Evolutionary conservation across 2,113 vertebrate genomes (phyloP), one percentile per base, ranked within the genome.

Genomic region (Trogon surrucura): DNA sequence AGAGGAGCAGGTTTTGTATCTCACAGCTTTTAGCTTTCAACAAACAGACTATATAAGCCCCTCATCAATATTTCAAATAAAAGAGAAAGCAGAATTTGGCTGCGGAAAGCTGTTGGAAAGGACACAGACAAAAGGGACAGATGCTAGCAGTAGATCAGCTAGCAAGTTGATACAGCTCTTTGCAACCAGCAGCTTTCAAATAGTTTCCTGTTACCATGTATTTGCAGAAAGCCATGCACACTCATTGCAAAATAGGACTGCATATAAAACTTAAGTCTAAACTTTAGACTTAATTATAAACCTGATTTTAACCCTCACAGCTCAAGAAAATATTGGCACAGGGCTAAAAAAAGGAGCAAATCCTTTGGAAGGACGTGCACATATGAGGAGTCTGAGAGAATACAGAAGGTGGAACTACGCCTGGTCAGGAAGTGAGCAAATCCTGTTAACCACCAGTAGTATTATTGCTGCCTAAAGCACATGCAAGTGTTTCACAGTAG

Each of bases 341-440:
- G 0, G 2, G n/a, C 38, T 54, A 26, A 47, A 50, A 41, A 66
- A 88, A 71, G 36, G 18, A 88, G 27, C 15, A 56, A 13, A 21
- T 12, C 41, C 45, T 85, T 81, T 38, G 19, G 48, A 60, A 77
- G 34, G 48, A 47, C 2, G 1, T 13, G 18, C 32, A 25, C 10
- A 5, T 30, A 16, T 0, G 0, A 60, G 30, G 32, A 70, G 30
- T 34, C 21, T 2, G 1, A 1, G 4, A 54, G 21, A 30, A 44
- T 6, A 47, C 3, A 2, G 18, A 81, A 73, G 26, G 5, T 2
- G 1, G 26, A 70, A 34, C 2, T 3, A 15, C 0, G 10, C 8
- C 36, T 22, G 23, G 66, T 25, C 15, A 9, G 25, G 38, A 88
- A 80, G 29, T 20, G 22, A 80, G 44, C 69, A 66, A 87, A 64